Base-by-base conservation (phyloP, 1,140 invertebrate species). In the Drosophila seguyi region DNA sequence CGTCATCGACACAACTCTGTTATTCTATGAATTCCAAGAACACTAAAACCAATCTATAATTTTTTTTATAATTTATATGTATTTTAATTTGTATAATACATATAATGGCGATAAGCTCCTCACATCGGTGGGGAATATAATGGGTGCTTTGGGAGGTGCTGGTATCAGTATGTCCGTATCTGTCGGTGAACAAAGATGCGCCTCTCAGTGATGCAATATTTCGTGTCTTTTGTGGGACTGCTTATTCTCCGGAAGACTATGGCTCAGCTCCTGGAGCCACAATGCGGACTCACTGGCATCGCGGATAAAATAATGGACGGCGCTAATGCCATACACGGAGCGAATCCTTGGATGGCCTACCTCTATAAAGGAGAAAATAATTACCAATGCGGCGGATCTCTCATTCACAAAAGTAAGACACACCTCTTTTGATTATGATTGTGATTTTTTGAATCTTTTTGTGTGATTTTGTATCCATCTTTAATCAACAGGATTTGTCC, bases 291-390 rank as follows among this genome's bases (percentile, higher is more conserved):
- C 3, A 20, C 59, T 1, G 59, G 48, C 11, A 61, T 61, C 4
- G 2, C n/a, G 0, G 5, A 18, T 4, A 27, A 20, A 20, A 61
- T 61, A 61, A 56, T 36, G 8, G 6, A 5, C 10, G 59, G 48
- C 2, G 14, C 18, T 10, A 36, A 20, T 29, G 59, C 47, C 4
- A 7, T 6, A 13, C n/a, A 39, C 0, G 50, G 50, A 20, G 29
- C 13, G 3, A 38, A 58, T 62, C 60, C 60, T 22, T 62, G 60
- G 60, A 62, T 62, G 34, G 52, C 52, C 5, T 62, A 29, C 6
- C 27, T 62, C 7, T 62, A 39, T 13, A 0, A 8, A 20, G 6
- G 2, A 3, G 8, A 6, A 57, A 38, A 36, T 20, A 11, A 29
- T 6, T 34, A 57, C 6, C 6, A n/a, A 39, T 62, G 59, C 10